Conservation (phyloP, 2,113 vertebrate genomes). For the Ornithorhynchus anatinus region DNA sequence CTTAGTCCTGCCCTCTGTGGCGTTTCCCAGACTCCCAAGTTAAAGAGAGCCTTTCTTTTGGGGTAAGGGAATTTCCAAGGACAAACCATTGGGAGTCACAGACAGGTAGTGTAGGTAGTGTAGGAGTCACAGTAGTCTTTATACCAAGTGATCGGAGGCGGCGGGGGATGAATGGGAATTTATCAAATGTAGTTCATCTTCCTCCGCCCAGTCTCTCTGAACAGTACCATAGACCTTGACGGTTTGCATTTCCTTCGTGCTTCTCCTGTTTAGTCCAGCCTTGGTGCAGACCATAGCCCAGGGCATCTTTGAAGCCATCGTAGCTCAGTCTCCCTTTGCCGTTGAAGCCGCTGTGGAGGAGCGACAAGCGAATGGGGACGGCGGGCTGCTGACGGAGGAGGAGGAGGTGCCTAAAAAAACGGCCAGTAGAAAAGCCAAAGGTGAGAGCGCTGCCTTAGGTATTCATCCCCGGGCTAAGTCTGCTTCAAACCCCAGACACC, state of each 20-base stretch:
- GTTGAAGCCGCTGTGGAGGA: conserved; percentile 82
- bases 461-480: not conserved
- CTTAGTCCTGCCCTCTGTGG: too few species aligned
- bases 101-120: too few species aligned
- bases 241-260: not conserved
- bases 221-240: rapidly evolving
- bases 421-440: conserved; percentile 25
- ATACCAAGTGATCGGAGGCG: too few species aligned
- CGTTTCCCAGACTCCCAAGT: too few species aligned
- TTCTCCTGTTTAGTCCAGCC: conserved; percentile 62
- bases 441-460: conserved; percentile 25
- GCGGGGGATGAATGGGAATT: too few species aligned
- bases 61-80: too few species aligned
- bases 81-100: too few species aligned
- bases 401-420: not conserved
- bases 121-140: too few species aligned
- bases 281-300: conserved; percentile 74
- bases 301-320: conserved; percentile 81
- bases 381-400: conserved; percentile 11
- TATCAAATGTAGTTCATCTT: too few species aligned
- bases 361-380: conserved; percentile 22
- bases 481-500: too few species aligned
- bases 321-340: conserved; percentile 85
- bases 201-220: not conserved
- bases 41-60: too few species aligned